A percentile compares a stretch with the other conserved stretches of the same genome.
Conservation (phyloP, 1,140 invertebrate species). For the Physella acuta region DNA sequence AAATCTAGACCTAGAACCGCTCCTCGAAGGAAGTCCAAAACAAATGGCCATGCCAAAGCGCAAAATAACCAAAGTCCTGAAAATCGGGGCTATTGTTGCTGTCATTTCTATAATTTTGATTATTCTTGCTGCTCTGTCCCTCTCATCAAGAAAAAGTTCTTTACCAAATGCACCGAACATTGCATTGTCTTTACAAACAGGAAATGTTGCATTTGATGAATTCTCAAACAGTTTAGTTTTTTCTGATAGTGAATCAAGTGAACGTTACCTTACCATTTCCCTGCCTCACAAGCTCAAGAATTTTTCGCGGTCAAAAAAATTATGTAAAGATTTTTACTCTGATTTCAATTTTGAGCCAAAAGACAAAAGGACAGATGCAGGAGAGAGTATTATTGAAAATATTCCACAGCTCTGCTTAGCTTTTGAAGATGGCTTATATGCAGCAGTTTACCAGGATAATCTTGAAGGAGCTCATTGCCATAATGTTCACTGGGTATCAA, state of each 20-base stretch:
- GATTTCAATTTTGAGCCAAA: too few relatives aligned
- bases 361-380: too few relatives aligned
- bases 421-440: background rate
- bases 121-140: background rate
- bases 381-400: background rate
- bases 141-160: background rate
- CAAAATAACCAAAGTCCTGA: background rate
- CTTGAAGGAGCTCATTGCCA: constrained; percentile 10
- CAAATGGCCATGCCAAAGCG: constrained; percentile 1
- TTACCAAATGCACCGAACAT: background rate
- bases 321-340: background rate
- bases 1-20: background rate
- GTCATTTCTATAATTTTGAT: background rate
- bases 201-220: background rate
- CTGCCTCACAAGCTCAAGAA: background rate
- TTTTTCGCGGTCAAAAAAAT: background rate
- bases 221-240: background rate
- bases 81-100: background rate
- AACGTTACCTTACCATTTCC: background rate
- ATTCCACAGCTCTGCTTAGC: background rate
- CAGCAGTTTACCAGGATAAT: background rate
- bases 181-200: background rate
- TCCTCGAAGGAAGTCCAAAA: background rate
- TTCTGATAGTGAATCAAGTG: background rate
- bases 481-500: constrained; percentile 11